These are phyloP conservation scores for Bombus polaris DNA, from an alignment of 1,140 invertebrate species.

Conservation along the genomic window DNA sequence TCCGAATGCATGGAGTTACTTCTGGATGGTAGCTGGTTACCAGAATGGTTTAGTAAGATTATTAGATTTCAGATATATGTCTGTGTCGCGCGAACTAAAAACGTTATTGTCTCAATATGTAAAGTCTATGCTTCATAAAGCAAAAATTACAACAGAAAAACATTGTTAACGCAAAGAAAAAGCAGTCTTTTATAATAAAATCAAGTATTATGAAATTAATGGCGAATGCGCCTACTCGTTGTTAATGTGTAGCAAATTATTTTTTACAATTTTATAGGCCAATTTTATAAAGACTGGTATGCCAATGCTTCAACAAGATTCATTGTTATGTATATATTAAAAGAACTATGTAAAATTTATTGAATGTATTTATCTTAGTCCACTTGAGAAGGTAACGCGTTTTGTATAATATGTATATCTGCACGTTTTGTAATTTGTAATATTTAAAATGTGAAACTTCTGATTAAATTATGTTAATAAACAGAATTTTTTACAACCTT, in stretches of 20 bases:
- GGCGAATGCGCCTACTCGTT: neutral
- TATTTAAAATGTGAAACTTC: neutral
- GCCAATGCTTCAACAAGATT: slow-evolving; percentile 16
- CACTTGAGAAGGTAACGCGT: neutral
- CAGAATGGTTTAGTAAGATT: slow-evolving; percentile 81
- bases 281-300: neutral
- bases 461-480: slow-evolving; percentile 28
- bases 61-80: slow-evolving; percentile 74
- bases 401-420: neutral
- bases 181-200: neutral
- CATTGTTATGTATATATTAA: slow-evolving; percentile 18
- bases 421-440: slow-evolving; percentile 8
- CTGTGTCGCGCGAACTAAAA: slow-evolving; percentile 54
- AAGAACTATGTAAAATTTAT: slow-evolving; percentile 6
- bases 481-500: neutral
- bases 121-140: slow-evolving; percentile 37
- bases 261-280: slow-evolving; percentile 38
- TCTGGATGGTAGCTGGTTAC: slow-evolving; percentile 79
- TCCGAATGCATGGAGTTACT: slow-evolving; percentile 80
- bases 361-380: neutral
- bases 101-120: slow-evolving; percentile 62
- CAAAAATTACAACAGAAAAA: neutral
- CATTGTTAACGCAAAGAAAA: neutral
- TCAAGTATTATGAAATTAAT: neutral
- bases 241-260: slow-evolving; percentile 19